Evolutionary conservation across 2,888 invertebrate genomes (phyloP), one percentile per base, ranked within the genome.

Genomic region (Ormia ochracea): DNA sequence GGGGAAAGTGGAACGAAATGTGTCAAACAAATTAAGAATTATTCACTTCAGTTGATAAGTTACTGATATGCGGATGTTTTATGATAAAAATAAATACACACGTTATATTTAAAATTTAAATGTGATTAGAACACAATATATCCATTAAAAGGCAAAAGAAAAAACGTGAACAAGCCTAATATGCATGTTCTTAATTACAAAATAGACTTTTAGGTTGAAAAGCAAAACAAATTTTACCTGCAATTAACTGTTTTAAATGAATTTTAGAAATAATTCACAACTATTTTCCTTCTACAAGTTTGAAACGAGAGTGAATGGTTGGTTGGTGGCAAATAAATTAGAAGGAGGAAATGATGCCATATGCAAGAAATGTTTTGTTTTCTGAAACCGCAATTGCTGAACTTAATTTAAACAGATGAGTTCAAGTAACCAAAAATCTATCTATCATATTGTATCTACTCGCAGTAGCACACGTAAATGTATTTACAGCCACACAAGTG

Each of bases 321-420:
- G 28, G 3, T 28, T 50, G 65, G 50, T 38, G 38, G 38, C 28
- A 28, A n/a, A 17, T 52, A 50, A 14, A 0, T 6, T 3, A 28
- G 19, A 28, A 28, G 3, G 19, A 48, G 21, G 23, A 78, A 65
- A 78, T 78, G 7, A n/a, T 72, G 63, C 41, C 80, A 80, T 76
- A 76, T 79, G 79, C 66, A 75, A 75, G 66, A 74, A 70, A 54
- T 74, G 74, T 74, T 41, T 36, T 69, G 6, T 36, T 19, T 21
- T n/a, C 5, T 38, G 23, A 66, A 75, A 80, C 80, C 80, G 75
- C 80, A 80, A 80, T 56, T 72, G 43, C 43, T 56, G 19, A 31
- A 5, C 9, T 56, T 72, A 66, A 80, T 80, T 72, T 33, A 68
- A 52, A 48, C 80, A 80, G 80, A 80, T 80, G 80, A 80, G 72